Base-by-base conservation (phyloP, 2,888 invertebrate species). In the Nymphalis c-album region DNA sequence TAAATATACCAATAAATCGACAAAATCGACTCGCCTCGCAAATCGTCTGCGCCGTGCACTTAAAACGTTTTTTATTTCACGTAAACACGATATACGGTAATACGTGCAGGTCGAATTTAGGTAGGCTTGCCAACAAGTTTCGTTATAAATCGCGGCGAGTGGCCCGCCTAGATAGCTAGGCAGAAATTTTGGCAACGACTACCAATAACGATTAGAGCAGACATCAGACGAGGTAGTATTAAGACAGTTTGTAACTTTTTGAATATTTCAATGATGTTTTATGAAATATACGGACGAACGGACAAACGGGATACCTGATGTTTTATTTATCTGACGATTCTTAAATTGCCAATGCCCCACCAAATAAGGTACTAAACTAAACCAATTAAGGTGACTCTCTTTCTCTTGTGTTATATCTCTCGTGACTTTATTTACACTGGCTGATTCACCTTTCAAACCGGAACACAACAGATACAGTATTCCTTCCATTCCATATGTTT, bases 121-220 rank as follows among this genome's bases (percentile, higher is more conserved):
- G 79, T 78, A 79, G 80, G 80, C 78, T 79, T 83, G 84, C 80
- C 84, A 83, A 77, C 81, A 84, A 82, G 80, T 82, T 82, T 79
- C 72, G 79, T 76, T 79, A 83, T 84, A 85, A 85, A 84, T 85
- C 80, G 81, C 78, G 71, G 72, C 75, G 78, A 78, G 80, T 80
- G 81, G 76, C 74, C 74, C 77, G 71, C 74, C 69, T 73, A 77
- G 81, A 82, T 82, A 78, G 73, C 75, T 76, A 73, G 76, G 76
- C 77, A 71, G 76, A 74, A 77, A 76, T 78, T 78, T 80, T 80
- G 79, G 80, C 80, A 79, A 75, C 75, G 73, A 69, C 69, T 72
- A 72, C 74, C 71, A 72, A 73, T 75, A 74, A 71, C 70, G 71
- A 59, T 67, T 53, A 55, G 53, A n/a, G 68, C 66, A 64, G 67